Base-by-base conservation (phyloP, 2,113 vertebrate genomes). In the Tachuris rubrigastra region DNA sequence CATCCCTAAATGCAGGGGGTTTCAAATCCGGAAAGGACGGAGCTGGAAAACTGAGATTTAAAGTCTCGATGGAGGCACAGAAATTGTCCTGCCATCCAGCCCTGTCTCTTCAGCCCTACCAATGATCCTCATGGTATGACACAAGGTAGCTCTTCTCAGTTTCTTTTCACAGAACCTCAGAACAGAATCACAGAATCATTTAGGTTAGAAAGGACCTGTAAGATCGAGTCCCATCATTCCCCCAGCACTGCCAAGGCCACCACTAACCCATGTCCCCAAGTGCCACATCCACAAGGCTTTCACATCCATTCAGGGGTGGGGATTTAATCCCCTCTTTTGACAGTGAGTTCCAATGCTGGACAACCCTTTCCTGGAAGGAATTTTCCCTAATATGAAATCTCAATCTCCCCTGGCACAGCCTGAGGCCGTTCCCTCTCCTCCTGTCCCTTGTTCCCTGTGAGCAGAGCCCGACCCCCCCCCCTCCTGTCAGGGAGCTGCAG, bases 11-110 rank as follows among this genome's bases (percentile, higher is more conserved):
- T 1, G 9, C 74, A 80, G 87, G 35, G 67, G 42, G 25, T 20
- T 95, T 93, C 39, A 11, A 89, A 90, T 76, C 30, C 23, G 35
- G 75, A 87, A 85, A 91, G 42, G 50, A 52, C 65, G 75, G 80
- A 0, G 0, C 42, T 71, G 79, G 35, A 90, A 78, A 94, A 39
- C 2, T 37, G 63, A 95, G 78, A 94, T 93, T 96, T 79, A 95
- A 56, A 37, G 76, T 50, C 35, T 52, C 49, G 65, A 3, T 50
- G 71, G n/a, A 62, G 59, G 71, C 66, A 76, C 73, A 93, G 49
- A 81, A 41, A 76, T 85, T 42, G 15, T 56, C 41, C 71, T 85
- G 67, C 39, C 27, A 16, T 44, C 15, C 53, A 46, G 21, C 21
- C 27, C 44, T 62, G 37, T 79, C 58, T 81, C 55, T 69, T 76